These are phyloP conservation scores for Gryllus longicercus DNA, from an alignment of 2,888 invertebrate genomes.

Conservation along the genomic window DNA sequence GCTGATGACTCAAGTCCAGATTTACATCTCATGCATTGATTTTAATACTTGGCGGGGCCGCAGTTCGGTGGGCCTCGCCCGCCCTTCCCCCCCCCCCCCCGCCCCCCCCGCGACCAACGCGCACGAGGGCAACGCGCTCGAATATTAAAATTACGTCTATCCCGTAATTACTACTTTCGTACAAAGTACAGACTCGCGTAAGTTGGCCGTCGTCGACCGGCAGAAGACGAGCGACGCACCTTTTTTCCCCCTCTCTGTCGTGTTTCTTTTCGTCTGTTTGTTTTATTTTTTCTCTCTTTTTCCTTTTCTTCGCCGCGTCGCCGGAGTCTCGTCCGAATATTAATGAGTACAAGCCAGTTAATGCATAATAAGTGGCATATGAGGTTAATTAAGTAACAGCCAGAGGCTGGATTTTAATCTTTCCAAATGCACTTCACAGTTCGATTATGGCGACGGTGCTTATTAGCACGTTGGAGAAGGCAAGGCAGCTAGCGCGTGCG, in stretches of 20 bases:
- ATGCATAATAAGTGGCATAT: slow-evolving; percentile 17
- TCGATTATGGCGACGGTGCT: slow-evolving; percentile 7
- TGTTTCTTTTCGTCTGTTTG: neutral
- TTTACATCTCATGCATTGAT: slow-evolving; percentile 17
- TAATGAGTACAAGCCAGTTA: slow-evolving; percentile 17
- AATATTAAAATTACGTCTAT: neutral
- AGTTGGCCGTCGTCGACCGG: neutral
- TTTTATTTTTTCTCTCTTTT: slow-evolving; percentile 17
- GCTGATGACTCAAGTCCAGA: neutral
- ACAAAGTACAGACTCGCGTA: neutral
- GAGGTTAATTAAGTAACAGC: slow-evolving; percentile 17
- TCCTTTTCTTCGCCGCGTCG: neutral
- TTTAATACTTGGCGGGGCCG: neutral
- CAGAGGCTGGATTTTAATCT: slow-evolving; percentile 17
- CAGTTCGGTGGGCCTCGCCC: neutral
- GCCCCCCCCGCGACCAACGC: neutral
- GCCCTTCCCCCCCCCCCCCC: neutral
- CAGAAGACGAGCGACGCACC: neutral
- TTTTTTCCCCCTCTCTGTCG: neutral
- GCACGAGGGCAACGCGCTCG: neutral
- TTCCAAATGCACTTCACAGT: slow-evolving; percentile 7
- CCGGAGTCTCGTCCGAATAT: neutral
- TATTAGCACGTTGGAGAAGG: neutral
- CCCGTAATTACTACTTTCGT: slow-evolving; percentile 1
- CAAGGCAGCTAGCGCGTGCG: neutral